These are phyloP conservation scores for Neogale vison DNA, from an alignment of 2,113 vertebrate species.

Conservation along the genomic window DNA sequence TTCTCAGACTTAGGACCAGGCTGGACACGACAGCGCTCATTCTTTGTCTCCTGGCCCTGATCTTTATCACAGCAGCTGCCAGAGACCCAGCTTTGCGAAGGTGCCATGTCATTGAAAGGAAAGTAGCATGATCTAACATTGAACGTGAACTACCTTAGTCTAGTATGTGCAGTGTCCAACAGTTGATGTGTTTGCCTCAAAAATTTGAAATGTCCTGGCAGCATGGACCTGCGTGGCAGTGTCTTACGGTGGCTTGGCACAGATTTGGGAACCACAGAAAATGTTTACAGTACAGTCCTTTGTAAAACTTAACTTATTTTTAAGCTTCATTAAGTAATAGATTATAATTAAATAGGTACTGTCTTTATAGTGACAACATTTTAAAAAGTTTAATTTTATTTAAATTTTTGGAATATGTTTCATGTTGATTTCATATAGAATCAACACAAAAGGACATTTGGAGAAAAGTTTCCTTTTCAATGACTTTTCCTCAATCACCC, in stretches of 20 bases:
- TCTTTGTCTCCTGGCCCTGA: background rate
- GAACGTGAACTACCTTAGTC: background rate
- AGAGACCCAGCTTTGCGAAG: background rate
- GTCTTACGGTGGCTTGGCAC: background rate
- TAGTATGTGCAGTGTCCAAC: background rate
- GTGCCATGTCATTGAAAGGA: background rate
- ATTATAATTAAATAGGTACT: background rate
- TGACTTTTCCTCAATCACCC: background rate
- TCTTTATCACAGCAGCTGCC: background rate
- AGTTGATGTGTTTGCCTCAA: background rate
- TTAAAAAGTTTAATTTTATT: background rate
- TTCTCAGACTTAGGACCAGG: background rate
- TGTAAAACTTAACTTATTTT: background rate
- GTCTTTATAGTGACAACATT: background rate
- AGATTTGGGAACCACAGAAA: background rate
- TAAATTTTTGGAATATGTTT: background rate
- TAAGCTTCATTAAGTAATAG: background rate
- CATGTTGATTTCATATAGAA: background rate
- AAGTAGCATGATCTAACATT: background rate
- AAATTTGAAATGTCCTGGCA: background rate
- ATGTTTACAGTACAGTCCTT: background rate
- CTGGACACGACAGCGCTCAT: background rate
- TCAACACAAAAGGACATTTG: background rate
- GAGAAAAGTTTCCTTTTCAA: background rate
- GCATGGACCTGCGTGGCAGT: fast-evolving